These are phyloP conservation scores for Thalassoma bifasciatum DNA, from an alignment of 2,113 vertebrate genomes.

Conservation along the genomic window DNA sequence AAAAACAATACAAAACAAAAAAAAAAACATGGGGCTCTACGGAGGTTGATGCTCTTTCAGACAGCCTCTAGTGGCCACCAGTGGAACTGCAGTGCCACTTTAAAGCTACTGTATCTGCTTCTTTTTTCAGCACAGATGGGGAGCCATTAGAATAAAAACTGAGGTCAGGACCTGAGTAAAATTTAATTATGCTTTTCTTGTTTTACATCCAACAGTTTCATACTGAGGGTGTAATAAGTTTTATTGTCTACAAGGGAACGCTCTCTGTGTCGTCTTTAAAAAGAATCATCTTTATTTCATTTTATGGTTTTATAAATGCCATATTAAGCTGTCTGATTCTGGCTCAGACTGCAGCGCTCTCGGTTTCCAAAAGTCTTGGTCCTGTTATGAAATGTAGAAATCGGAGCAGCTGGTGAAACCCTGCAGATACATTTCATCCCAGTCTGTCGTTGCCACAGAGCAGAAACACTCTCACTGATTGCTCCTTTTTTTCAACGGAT, in stretches of 20 bases:
- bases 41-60: no score
- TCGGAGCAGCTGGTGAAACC: conserved; percentile 35
- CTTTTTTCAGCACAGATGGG: no score
- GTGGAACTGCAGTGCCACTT: no score
- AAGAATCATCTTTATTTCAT: background rate
- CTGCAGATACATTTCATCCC: background rate
- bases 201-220: background rate
- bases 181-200: no score
- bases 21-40: no score
- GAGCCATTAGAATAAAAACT: no score
- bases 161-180: no score
- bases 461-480: conserved; percentile 29
- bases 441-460: background rate
- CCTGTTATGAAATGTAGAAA: background rate
- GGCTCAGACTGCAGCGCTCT: background rate
- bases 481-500: background rate
- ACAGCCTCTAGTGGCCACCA: no score
- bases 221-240: background rate
- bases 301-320: background rate
- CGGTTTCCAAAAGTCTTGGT: background rate
- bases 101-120: no score
- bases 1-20: no score
- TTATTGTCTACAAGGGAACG: background rate
- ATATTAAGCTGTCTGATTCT: background rate
- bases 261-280: background rate